Conservation (phyloP, 2,888 invertebrate genomes). For the Heliconius hortense region DNA sequence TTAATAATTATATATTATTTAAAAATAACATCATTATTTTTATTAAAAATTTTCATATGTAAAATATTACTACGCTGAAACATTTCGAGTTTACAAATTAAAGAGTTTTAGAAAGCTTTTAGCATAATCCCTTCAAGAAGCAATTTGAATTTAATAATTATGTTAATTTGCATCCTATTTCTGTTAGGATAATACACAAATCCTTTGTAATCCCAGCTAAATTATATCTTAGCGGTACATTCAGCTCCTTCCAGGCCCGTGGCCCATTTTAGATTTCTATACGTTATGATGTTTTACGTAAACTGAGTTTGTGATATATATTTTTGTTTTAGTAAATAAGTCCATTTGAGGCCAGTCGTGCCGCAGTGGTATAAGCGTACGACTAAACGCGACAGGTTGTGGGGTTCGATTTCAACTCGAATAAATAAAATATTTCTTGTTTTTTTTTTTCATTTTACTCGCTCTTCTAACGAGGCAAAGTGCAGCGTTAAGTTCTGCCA, state of each 20-base stretch:
- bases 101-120: background rate
- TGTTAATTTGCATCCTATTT: slow-evolving; percentile 24
- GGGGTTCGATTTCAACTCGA: too few relatives aligned
- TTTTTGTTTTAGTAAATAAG: too few relatives aligned
- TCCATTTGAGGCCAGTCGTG: too few relatives aligned
- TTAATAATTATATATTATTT: too few relatives aligned
- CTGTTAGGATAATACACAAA: slow-evolving; percentile 25
- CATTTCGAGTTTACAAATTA: background rate
- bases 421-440: too few relatives aligned
- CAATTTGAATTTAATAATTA: slow-evolving; percentile 26
- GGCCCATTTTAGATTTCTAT: slow-evolving; percentile 11
- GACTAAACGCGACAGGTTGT: too few relatives aligned
- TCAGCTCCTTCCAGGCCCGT: slow-evolving; percentile 12
- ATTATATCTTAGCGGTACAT: slow-evolving; percentile 27
- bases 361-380: too few relatives aligned
- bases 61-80: background rate
- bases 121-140: slow-evolving; percentile 22
- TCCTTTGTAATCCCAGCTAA: slow-evolving; percentile 27
- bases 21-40: too few relatives aligned
- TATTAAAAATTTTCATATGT: background rate
- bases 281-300: slow-evolving; percentile 2
- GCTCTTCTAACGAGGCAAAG: too few relatives aligned
- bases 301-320: background rate
- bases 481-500: too few relatives aligned
- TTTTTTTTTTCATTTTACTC: too few relatives aligned